Conservation (phyloP, 1,140 invertebrate species). For the Melitaea cinxia region DNA sequence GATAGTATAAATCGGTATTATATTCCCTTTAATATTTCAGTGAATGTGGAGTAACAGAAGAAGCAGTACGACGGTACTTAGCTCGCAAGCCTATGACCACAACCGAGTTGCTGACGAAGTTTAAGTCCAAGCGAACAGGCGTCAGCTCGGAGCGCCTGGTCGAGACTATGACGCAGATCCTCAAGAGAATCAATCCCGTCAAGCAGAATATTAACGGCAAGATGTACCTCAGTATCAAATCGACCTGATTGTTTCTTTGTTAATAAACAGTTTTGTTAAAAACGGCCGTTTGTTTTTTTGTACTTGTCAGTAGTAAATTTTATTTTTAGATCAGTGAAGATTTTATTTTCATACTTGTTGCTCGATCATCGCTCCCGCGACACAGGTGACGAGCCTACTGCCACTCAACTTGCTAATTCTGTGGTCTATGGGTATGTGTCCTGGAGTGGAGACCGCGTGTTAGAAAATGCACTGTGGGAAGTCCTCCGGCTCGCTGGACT, state of each 20-base stretch:
- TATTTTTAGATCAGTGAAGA: too few relatives aligned
- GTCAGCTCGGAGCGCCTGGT: conserved; percentile 94
- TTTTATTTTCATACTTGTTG: too few relatives aligned
- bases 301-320: conserved; percentile 5
- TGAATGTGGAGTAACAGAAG: conserved; percentile 95
- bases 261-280: conserved; percentile 15
- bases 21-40: conserved; percentile 64
- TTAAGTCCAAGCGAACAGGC: conserved; percentile 97
- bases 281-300: not conserved
- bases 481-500: too few relatives aligned
- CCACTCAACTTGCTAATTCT: too few relatives aligned
- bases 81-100: conserved; percentile 98
- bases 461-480: too few relatives aligned
- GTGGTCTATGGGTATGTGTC: too few relatives aligned
- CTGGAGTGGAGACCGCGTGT: too few relatives aligned
- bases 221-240: conserved; percentile 95
- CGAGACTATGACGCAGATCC: conserved; percentile 95
- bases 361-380: too few relatives aligned
- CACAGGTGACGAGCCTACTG: too few relatives aligned
- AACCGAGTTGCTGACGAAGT: conserved; percentile 96
- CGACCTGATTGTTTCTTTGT: conserved; percentile 43
- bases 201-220: conserved; percentile 96
- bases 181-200: conserved; percentile 96
- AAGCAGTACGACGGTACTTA: conserved; percentile 95
- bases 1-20: not conserved